A percentile compares a stretch with the other conserved stretches of the same genome.
These are phyloP conservation scores for Campylomormyrus tamandua DNA, from an alignment of 2,113 vertebrate genomes.

Conservation along the genomic window DNA sequence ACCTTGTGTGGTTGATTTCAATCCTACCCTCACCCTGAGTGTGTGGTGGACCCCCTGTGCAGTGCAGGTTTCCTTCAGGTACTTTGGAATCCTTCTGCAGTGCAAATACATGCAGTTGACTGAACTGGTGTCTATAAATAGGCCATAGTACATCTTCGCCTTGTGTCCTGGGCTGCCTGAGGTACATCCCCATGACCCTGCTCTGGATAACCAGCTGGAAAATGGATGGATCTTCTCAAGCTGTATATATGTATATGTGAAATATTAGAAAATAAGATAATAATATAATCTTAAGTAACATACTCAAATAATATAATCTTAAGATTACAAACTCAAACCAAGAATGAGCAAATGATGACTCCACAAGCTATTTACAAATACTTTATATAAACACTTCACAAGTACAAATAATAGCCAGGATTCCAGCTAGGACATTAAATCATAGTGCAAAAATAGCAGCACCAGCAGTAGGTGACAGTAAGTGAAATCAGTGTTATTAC, in stretches of 20 bases:
- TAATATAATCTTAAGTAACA: neutral
- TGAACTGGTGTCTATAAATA: neutral
- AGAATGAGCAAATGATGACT: neutral
- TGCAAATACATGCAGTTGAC: neutral
- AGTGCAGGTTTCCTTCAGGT: neutral
- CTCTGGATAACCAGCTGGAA: neutral
- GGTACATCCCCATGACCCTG: neutral
- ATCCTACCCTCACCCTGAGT: neutral
- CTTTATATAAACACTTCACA: neutral
- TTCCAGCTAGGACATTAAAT: neutral
- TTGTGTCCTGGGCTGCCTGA: neutral
- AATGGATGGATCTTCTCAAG: neutral
- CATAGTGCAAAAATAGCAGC: neutral
- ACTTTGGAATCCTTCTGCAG: neutral
- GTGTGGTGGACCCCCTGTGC: neutral
- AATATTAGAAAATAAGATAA: neutral
- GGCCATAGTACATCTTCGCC: neutral
- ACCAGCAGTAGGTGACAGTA: neutral
- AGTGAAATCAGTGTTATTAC: neutral
- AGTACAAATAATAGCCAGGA: neutral
- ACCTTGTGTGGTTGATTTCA: neutral
- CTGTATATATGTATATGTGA: neutral
- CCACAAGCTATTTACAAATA: neutral
- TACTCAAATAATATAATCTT: neutral
- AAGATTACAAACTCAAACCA: neutral